Evolutionary conservation across 1,140 invertebrate genomes (phyloP).

Genomic region (Saccostrea cuccullata): DNA sequence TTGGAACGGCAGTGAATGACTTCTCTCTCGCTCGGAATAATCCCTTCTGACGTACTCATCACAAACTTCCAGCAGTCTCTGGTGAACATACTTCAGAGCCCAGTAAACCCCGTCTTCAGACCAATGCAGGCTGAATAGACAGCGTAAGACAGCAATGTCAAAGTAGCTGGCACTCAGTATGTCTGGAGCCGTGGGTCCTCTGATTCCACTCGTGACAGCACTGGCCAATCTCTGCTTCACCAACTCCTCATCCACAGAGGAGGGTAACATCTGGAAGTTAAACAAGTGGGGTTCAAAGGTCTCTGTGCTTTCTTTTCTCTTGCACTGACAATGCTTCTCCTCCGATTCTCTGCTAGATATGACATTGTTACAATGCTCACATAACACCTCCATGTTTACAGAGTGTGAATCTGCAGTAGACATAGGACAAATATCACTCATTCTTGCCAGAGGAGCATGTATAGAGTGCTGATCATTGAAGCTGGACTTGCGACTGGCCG

Average conservation of each 20-base stretch:
- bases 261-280: conserved; percentile 65
- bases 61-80: conserved; percentile 78
- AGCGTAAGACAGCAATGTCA: conserved; percentile 96
- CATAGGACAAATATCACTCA: conserved; percentile 76
- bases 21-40: conserved; percentile 88
- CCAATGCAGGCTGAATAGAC: conserved; percentile 98
- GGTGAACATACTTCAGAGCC: conserved; percentile 90
- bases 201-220: conserved; percentile 69
- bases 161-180: conserved; percentile 88
- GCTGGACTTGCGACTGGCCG: conserved; percentile 51
- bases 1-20: conserved; percentile 94
- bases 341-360: conserved; percentile 61
- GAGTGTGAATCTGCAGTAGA: conserved; percentile 72
- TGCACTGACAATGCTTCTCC: conserved; percentile 70
- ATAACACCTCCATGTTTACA: conserved; percentile 72
- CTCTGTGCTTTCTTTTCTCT: conserved; percentile 69
- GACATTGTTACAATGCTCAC: conserved; percentile 76
- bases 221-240: conserved; percentile 73
- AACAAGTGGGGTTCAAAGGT: conserved; percentile 67
- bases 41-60: conserved; percentile 86
- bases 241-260: conserved; percentile 73
- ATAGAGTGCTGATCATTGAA: conserved; percentile 63
- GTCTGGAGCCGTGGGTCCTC: conserved; percentile 69
- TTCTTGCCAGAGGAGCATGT: conserved; percentile 72
- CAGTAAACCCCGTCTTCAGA: conserved; percentile 98